A percentile compares a stretch with the other conserved stretches of the same genome.
Evolutionary conservation across 1,140 invertebrate species (phyloP).

Genomic region (Myzus persicae): DNA sequence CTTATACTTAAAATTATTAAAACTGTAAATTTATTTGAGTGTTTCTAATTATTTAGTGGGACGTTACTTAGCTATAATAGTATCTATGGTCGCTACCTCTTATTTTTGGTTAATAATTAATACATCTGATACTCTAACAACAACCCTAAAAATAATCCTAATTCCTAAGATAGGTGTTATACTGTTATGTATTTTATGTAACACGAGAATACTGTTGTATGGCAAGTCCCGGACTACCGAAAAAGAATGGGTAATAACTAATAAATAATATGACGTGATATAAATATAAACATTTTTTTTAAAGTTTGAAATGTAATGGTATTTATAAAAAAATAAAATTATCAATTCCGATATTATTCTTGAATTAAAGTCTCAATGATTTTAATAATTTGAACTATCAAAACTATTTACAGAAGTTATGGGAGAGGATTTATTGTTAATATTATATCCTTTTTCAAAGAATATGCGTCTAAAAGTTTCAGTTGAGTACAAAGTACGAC

Average conservation of each 20-base stretch:
- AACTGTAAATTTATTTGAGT: not conserved
- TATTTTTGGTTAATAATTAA: not conserved
- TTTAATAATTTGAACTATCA: conserved; percentile 5
- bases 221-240: not conserved
- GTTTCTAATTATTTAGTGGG: not conserved
- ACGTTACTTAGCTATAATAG: not conserved
- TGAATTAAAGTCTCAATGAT: not conserved
- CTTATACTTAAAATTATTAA: not conserved
- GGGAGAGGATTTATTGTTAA: not conserved
- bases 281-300: not conserved
- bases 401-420: not conserved
- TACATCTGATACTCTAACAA: not conserved
- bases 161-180: not conserved
- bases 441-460: not conserved
- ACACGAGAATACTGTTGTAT: not conserved
- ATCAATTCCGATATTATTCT: not conserved
- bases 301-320: not conserved
- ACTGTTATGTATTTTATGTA: not conserved
- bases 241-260: not conserved
- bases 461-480: not conserved
- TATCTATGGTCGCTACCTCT: not conserved
- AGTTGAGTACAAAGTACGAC: not conserved
- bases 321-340: not conserved
- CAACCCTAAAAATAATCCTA: not conserved
- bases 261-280: not conserved